phyloP scores from a whole-genome alignment of 2,113 vertebrate genomes.

The Hucho hucho region DNA sequence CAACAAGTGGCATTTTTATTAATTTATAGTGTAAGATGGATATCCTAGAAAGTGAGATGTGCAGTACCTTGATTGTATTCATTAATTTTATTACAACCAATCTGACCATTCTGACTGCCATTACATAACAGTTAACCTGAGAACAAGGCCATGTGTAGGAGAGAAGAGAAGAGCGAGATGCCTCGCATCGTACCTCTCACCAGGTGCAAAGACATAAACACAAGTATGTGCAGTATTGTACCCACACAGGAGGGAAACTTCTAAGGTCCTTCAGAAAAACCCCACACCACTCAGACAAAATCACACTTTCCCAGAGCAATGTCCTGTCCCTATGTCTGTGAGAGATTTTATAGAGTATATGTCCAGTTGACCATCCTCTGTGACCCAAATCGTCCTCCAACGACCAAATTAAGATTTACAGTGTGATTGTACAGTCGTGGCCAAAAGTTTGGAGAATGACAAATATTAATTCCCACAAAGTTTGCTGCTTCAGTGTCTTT shows the following conservation, averaged over 20 bases:
- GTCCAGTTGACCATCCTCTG: not conserved
- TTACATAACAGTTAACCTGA: not conserved
- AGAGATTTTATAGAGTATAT: too few relatives aligned
- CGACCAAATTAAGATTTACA: too few relatives aligned
- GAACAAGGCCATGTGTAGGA: not conserved
- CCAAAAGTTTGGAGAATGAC: too few relatives aligned
- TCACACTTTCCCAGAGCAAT: not conserved
- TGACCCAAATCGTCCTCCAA: too few relatives aligned
- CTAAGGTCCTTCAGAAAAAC: too few relatives aligned
- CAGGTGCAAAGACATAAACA: too few relatives aligned
- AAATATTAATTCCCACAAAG: too few relatives aligned
- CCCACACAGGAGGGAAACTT: too few relatives aligned
- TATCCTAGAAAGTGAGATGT: slow-evolving; percentile 1
- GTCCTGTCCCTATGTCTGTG: not conserved
- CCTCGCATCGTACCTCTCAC: not conserved
- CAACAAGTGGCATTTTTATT: too few relatives aligned
- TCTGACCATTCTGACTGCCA: not conserved
- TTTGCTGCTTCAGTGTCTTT: too few relatives aligned
- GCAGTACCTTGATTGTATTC: not conserved
- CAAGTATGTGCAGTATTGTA: too few relatives aligned
- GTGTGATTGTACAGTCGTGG: too few relatives aligned
- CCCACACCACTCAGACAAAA: not conserved
- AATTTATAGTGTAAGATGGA: not conserved
- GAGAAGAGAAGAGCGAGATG: not conserved
- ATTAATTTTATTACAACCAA: not conserved